These are phyloP conservation scores for Polydrusus tereticollis DNA, from an alignment of 2,888 invertebrate genomes.

Conservation along the genomic window DNA sequence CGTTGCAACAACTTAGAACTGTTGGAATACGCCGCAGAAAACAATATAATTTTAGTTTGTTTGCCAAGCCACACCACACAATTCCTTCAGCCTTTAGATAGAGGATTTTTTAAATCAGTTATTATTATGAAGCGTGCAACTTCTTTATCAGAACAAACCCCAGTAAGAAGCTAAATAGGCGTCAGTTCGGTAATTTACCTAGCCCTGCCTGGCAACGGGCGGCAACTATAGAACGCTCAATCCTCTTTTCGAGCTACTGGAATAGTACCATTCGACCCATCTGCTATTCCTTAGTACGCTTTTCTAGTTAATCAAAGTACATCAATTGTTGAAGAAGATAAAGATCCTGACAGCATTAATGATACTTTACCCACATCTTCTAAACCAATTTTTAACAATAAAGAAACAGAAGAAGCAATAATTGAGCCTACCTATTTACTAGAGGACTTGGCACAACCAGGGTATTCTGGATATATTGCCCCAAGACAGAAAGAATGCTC, in stretches of 20 bases:
- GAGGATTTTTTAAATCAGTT: conserved; percentile 15
- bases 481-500: too few species aligned
- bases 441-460: too few species aligned
- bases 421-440: too few species aligned
- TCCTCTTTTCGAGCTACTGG: conserved; percentile 47
- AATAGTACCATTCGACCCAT: conserved; percentile 42
- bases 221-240: conserved; percentile 32
- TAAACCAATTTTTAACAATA: too few species aligned
- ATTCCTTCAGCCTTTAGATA: conserved; percentile 49
- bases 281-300: background rate
- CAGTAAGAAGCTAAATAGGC: conserved; percentile 29
- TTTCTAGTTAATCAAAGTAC: background rate
- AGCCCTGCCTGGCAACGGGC: conserved; percentile 37
- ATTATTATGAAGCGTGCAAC: conserved; percentile 45
- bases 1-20: conserved; percentile 50
- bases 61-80: conserved; percentile 50
- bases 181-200: conserved; percentile 46
- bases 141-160: conserved; percentile 44
- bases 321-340: too few species aligned
- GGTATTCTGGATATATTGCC: too few species aligned
- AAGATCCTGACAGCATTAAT: background rate
- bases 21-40: conserved; percentile 44
- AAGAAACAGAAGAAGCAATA: too few species aligned
- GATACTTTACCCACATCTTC: too few species aligned
- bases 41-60: conserved; percentile 33